phyloP scores from a whole-genome alignment of 2,888 invertebrate species.

The Halictus ligatus region DNA sequence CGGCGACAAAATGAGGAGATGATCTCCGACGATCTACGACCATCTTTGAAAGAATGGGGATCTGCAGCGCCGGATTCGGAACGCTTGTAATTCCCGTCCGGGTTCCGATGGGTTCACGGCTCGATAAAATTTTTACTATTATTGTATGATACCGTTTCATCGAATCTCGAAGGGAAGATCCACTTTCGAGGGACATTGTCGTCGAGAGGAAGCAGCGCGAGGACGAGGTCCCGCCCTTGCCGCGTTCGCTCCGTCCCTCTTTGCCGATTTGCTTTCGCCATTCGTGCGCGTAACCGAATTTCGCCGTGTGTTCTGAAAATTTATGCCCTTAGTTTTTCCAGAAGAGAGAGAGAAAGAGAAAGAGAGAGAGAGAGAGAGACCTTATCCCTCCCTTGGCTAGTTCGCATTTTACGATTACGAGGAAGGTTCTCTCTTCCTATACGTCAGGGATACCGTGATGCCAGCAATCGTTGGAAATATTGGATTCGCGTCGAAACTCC shows the following conservation, averaged over 20 bases:
- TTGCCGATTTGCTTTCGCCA: slow-evolving; percentile 11
- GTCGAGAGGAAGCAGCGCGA: not conserved
- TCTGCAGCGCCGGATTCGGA: not conserved
- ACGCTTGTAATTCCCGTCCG: not conserved
- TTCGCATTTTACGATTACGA: not conserved
- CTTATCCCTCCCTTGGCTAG: not conserved
- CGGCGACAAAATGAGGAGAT: not conserved
- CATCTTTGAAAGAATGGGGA: not conserved
- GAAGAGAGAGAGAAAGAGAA: not conserved
- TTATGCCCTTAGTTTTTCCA: slow-evolving; percentile 5
- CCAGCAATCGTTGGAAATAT: not conserved
- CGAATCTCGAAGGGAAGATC: not conserved
- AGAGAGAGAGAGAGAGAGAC: not conserved
- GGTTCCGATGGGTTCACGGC: not conserved
- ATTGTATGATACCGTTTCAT: not conserved
- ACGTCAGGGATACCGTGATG: not conserved
- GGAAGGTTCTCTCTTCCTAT: not conserved
- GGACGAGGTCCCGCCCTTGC: not conserved
- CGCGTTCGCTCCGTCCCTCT: not conserved
- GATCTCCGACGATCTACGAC: not conserved
- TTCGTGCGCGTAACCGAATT: slow-evolving; percentile 25
- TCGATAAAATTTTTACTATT: slow-evolving; percentile 15
- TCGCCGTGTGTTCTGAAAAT: not conserved
- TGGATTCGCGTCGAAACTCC: not conserved
- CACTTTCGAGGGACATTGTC: not conserved